phyloP scores from a whole-genome alignment of 2,113 vertebrate genomes.

The Eretmochelys imbricata region DNA sequence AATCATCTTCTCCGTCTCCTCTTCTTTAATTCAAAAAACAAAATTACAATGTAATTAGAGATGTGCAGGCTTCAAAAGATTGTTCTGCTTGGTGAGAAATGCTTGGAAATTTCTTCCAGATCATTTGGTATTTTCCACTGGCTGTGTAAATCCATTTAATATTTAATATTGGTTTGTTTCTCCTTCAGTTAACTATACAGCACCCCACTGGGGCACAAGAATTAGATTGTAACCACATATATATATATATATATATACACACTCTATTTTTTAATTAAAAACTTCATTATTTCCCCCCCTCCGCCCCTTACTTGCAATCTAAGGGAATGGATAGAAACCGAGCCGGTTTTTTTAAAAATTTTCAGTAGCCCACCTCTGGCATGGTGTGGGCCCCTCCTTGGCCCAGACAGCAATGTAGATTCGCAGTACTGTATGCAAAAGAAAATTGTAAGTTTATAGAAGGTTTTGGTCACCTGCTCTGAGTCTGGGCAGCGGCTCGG shows the following conservation, averaged over 20 bases:
- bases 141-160: slow-evolving; percentile 63
- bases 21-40: slow-evolving; percentile 62
- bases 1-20: slow-evolving; percentile 56
- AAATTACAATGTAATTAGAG: slow-evolving; percentile 64
- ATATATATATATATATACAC: slow-evolving; percentile 67
- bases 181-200: slow-evolving; percentile 78
- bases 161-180: slow-evolving; percentile 59
- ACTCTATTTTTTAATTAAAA: slow-evolving; percentile 77
- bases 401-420: slow-evolving; percentile 28
- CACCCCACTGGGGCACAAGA: slow-evolving; percentile 80
- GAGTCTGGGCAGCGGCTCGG: slow-evolving; percentile 20
- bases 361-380: slow-evolving; percentile 41
- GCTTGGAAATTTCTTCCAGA: slow-evolving; percentile 56
- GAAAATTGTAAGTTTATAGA: slow-evolving; percentile 16
- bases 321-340: slow-evolving; percentile 62
- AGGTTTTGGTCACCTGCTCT: slow-evolving; percentile 63
- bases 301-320: slow-evolving; percentile 53
- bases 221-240: slow-evolving; percentile 78
- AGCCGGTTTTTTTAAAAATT: slow-evolving; percentile 33
- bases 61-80: slow-evolving; percentile 67
- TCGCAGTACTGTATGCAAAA: slow-evolving; percentile 7
- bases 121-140: slow-evolving; percentile 66
- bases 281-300: slow-evolving; percentile 70
- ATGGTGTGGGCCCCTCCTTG: neutral
- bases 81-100: slow-evolving; percentile 59